Base-by-base conservation (phyloP, 2,113 vertebrate genomes). In the Mormyrus iriodes region DNA sequence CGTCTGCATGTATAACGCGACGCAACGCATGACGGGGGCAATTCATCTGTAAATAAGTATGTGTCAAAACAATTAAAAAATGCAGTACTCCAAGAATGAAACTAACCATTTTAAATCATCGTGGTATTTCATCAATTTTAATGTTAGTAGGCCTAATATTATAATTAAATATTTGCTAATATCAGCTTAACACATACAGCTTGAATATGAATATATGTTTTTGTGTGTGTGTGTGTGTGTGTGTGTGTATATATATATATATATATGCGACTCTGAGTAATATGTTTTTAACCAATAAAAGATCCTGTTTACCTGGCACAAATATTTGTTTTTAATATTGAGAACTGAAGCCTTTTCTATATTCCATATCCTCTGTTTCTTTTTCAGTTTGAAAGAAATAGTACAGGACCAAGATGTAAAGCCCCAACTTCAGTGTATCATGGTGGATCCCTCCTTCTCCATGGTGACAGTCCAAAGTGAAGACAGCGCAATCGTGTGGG, bases 401-500 rank as follows among this genome's bases (percentile, higher is more conserved):
- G 94, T 97, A 90, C 96, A 97, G 42, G 95, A 96, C 15, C 96
- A 96, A 90, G 96, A 95, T 2, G 93, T 97, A 39, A 97, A 96
- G 88, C 97, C 96, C 21, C 98, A 96, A 93, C 93, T 99, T 91
- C 96, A 98, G 89, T 99, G 96, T 91, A 96, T 99, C 90, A 96
- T 99, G 94, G 97, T 96, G 94, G 97, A 97, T 90, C 96, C 97
- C 3, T 96, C 95, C 88, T 98, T 99, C 95, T 97, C 97, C 90
- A 98, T 98, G 97, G 96, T 98, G 85, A 95, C 97, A 0, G 94
- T 98, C 93, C 98, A 98, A 94, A 96, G 95, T 42, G 97, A 99
- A 92, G 97, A 99, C 88, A 98, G 98, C 10, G 97, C 97, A 19
- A 98, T 99, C 82, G 95, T 95, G 0, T 99, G 98, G 98, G 98